phyloP scores from a whole-genome alignment of 2,888 invertebrate species.

The Calliopum simillimum region DNA sequence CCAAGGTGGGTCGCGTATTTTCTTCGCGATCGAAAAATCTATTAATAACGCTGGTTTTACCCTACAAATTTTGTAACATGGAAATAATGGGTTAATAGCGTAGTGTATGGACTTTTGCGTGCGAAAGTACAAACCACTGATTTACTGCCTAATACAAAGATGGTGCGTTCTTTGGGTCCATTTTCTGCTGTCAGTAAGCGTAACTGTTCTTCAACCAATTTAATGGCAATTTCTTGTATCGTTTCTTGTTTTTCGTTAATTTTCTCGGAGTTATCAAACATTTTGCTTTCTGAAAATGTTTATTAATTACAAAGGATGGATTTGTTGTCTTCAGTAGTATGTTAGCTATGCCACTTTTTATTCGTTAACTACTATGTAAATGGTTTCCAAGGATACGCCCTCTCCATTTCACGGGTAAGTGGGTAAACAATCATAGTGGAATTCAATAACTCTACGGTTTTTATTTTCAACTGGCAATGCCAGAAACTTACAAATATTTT shows the following conservation, averaged over 20 bases:
- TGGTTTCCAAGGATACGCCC: too few species aligned
- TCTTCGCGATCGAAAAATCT: constrained; percentile 84
- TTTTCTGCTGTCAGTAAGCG: constrained; percentile 56
- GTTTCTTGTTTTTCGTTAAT: constrained; percentile 53
- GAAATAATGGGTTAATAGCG: neutral
- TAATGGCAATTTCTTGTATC: constrained; percentile 71
- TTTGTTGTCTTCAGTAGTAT: neutral
- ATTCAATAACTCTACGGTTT: neutral
- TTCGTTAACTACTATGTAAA: too few species aligned
- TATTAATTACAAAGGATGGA: constrained; percentile 41
- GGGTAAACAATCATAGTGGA: neutral
- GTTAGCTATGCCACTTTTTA: too few species aligned
- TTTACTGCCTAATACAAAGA: constrained; percentile 77
- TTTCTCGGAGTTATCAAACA: constrained; percentile 47
- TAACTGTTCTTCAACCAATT: constrained; percentile 68
- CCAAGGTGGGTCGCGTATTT: constrained; percentile 79
- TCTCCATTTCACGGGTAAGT: too few species aligned
- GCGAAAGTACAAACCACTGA: constrained; percentile 71
- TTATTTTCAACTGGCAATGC: neutral
- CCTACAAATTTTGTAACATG: constrained; percentile 70
- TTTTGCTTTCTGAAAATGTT: constrained; percentile 42
- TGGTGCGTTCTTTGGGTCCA: constrained; percentile 69
- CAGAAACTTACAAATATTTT: too few species aligned
- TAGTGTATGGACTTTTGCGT: neutral
- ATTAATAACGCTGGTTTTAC: constrained; percentile 83